Evolutionary conservation across 2,888 invertebrate species (phyloP), one percentile per base, ranked within the genome.

Genomic region (Venusia cambrica): DNA sequence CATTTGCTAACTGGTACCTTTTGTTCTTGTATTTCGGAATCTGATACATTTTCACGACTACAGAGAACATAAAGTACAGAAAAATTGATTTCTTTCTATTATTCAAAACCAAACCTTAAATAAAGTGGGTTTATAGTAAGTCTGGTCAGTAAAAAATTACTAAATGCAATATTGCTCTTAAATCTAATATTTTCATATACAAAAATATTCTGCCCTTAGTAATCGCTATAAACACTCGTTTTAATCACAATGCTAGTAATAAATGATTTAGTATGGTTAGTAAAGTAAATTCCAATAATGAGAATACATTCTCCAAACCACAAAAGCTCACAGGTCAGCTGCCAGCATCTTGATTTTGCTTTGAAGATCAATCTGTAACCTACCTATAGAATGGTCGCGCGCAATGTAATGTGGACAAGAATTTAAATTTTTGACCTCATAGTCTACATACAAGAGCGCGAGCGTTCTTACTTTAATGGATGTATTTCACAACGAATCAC

Each of bases 201-300:
- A 85, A 85, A 84, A 84, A 84, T 84, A 84, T 75, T 73, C 77
- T 67, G 72, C 69, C 72, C 73, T 75, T 78, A 70, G 65, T 68
- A 74, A 71, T 74, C 67, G 71, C 73, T 81, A 73, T 71, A 70
- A 76, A 76, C 75, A 73, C 70, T 48, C 43, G 56, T 54, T 64
- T 57, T 64, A 63, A 60, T 59, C 58, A 58, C 62, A 65, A n/a
- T 57, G 58, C 56, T 60, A 57, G 44, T 48, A 50, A 54, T 58
- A 58, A 51, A 51, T 22, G 28, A 40, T 56, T 55, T 51, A 53
- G 52, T 53, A 59, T 54, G 51, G 42, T 50, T 55, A 54, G 48
- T 62, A 54, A 51, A 51, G 37, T 32, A 58, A 57, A 21, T 6
- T 35, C 30, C 48, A 49, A 46, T 20, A 25, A 43, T 40, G 48